Evolutionary conservation across 2,113 vertebrate species (phyloP).

Genomic region (Hystrix brachyura): DNA sequence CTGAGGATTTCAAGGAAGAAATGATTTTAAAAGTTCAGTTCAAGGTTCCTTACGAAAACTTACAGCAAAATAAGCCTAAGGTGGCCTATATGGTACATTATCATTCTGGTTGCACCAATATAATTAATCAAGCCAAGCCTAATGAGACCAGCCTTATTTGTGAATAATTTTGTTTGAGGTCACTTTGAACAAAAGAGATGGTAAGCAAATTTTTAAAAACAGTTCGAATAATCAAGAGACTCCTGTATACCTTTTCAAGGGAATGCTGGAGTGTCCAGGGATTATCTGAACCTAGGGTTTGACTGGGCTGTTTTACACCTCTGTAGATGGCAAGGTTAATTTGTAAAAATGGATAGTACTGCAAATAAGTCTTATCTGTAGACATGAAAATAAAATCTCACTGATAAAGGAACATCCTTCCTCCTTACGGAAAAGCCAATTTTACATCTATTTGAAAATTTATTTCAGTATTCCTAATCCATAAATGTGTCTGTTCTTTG

Average conservation of each 20-base stretch:
- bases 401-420: background rate
- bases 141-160: background rate
- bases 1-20: constrained; percentile 14
- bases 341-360: background rate
- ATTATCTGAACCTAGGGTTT: background rate
- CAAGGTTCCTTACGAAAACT: constrained; percentile 12
- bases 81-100: background rate
- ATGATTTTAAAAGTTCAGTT: background rate
- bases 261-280: background rate
- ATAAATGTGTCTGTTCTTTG: constrained; percentile 4
- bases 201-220: background rate
- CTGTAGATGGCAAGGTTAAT: background rate
- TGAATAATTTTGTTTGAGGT: background rate
- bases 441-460: constrained; percentile 7
- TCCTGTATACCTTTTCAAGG: background rate
- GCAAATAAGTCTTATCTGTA: constrained; percentile 34
- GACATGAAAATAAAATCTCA: constrained; percentile 49
- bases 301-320: background rate
- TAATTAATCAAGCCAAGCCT: background rate
- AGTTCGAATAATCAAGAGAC: constrained; percentile 31
- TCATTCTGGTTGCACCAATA: background rate
- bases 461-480: constrained; percentile 45
- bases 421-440: background rate
- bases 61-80: background rate
- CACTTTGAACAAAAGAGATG: background rate